Conservation (phyloP, 1,140 invertebrate genomes). For the Subanguina moxae region DNA sequence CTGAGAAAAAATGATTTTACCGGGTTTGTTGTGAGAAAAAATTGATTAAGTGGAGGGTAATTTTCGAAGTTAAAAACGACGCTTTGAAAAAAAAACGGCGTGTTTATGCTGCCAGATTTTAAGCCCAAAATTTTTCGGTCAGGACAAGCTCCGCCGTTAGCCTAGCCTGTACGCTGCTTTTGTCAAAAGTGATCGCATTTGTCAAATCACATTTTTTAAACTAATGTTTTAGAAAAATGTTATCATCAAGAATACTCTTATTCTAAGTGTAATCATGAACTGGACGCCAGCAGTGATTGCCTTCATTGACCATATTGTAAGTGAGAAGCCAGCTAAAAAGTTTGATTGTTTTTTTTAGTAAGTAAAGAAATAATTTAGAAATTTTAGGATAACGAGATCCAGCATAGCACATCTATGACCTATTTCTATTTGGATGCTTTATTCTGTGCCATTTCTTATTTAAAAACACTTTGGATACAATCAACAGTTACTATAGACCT, state of each 20-base stretch:
- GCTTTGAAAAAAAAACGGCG: too few species aligned
- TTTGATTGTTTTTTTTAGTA: not conserved
- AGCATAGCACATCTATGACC: conserved; percentile 2
- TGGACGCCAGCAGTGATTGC: not conserved
- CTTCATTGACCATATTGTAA: not conserved
- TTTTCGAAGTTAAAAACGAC: too few species aligned
- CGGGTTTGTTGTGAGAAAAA: too few species aligned
- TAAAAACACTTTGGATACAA: not conserved
- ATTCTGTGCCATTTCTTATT: conserved; percentile 2
- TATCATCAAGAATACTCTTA: not conserved
- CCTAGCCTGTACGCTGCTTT: too few species aligned
- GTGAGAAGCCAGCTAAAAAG: not conserved
- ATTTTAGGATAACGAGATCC: conserved; percentile 7
- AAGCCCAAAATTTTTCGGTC: too few species aligned
- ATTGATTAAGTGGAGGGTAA: too few species aligned
- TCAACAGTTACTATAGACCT: too few species aligned
- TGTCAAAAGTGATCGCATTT: too few species aligned
- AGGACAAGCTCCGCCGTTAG: too few species aligned
- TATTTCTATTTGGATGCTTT: conserved; percentile 2
- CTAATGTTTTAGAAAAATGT: conserved; percentile 3
- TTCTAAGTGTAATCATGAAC: not conserved
- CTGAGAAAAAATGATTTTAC: too few species aligned
- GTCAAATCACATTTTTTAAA: too few species aligned
- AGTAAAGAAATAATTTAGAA: not conserved
- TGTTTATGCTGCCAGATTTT: too few species aligned